Evolutionary conservation across 2,113 vertebrate species (phyloP), one percentile per base, ranked within the genome.

Genomic region (Hypomesus transpacificus): DNA sequence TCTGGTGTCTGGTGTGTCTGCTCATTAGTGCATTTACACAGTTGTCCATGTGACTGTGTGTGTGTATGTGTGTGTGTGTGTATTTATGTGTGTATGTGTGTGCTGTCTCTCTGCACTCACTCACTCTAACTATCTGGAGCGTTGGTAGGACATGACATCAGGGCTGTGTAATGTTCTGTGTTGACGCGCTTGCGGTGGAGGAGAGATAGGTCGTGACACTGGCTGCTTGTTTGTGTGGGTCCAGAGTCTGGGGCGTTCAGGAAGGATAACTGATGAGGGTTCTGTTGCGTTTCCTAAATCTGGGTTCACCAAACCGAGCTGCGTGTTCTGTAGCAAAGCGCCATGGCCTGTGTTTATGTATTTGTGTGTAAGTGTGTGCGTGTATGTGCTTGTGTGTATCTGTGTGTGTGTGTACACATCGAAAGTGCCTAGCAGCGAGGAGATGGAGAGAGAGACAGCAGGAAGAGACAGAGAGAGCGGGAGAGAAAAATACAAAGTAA

Each of bases 131-230:
- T 70, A 76, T 83, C 82, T 77, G 66, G 54, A 86, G 74, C 74
- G 11, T 78, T 87, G 75, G 73, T 61, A 80, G 66, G 61, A 66
- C 72, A 85, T 87, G 81, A 88, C 75, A 84, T 88, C 84, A 87
- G 74, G 71, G 66, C 14, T 21, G 56, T 74, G 67, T 72, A 75
- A 82, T 68, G 71, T 14, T 65, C 78, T 74, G n/a, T 56, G 22
- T 81, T 73, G 82, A 85, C 63, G 75, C 85, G 67, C 18, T 46
- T 66, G 34, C 63, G 63, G 63, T 46, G 20, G 21, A 39, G 63
- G 70, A 58, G 21, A 75, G 61, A 73, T 6, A 61, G 78, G 51
- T 74, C 69, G 64, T 74, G 72, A 80, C 69, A 68, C 70, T 73
- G 28, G 71, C 74, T 80, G 73, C 80, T 88, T 86, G 81, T 78